Conservation (phyloP, 2,113 vertebrate species). For the Drymodes brunneopygia region DNA sequence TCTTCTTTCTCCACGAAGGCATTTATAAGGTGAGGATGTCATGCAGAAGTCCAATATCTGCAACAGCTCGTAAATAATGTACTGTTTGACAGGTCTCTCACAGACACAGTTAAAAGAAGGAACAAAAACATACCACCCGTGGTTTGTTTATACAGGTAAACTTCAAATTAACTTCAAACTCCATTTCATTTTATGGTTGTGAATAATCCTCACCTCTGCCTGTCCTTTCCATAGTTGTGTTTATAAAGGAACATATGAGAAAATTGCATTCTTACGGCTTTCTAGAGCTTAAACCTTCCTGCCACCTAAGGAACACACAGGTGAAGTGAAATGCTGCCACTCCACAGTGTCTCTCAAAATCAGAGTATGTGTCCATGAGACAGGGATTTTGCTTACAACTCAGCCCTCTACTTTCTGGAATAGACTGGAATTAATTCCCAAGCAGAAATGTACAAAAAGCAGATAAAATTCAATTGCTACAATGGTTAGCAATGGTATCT, state of each 20-base stretch:
- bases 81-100: background rate
- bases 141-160: background rate
- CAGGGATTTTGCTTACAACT: background rate
- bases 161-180: background rate
- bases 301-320: background rate
- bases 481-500: background rate
- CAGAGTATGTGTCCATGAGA: fast-evolving
- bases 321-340: background rate
- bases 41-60: background rate
- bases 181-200: background rate
- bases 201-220: background rate
- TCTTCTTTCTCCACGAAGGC: background rate
- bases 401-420: background rate
- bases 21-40: slow-evolving; percentile 14
- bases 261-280: background rate
- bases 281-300: background rate
- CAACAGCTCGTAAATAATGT: background rate
- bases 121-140: background rate
- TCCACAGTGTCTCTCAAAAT: background rate
- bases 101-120: background rate
- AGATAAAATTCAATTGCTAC: background rate
- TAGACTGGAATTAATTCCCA: background rate
- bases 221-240: background rate
- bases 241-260: background rate
- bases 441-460: background rate